Evolutionary conservation across 2,797 vertebrate genomes (phyloP), one percentile per base, ranked within the genome.

Genomic region (Dipus sagitta): DNA sequence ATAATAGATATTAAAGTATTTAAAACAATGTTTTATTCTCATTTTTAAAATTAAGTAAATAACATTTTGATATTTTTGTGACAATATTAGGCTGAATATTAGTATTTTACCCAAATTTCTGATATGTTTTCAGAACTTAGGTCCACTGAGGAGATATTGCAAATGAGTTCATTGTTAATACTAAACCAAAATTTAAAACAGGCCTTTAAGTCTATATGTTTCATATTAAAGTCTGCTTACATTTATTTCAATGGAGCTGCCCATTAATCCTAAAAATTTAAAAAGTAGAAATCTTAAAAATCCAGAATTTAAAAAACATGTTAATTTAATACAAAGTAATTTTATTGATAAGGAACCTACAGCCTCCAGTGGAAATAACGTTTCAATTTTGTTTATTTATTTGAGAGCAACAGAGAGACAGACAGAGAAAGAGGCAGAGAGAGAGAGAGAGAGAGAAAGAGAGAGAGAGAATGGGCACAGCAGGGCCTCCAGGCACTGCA

Each of bases 41-140:
- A 71, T 72, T 81, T 89, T 72, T 83, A 86, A 85, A 87, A 81
- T 58, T 1, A 76, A 91, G 12, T 70, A 84, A 12, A 5, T 75
- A 76, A 88, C 8, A 94, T 62, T 32, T 12, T 82, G 91, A 28
- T 54, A 74, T 77, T 87, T 84, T 74, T 95, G 62, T 10, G 14
- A 90, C 67, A 87, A 82, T 68, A 65, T 80, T 13, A 58, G 34
- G 84, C 84, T 72, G 87, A 93, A 52, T 94, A 10, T 1, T 6
- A 82, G 58, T 92, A 14, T 52, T 1, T 64, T 60, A 9, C 62
- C 54, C 17, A 79, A 71, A 82, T 88, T 34, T 64, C 65, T 79
- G 23, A 42, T 6, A 77, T 3, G 60, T 68, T 81, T 84, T 88
- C 24, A 92, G 38, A 96, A 87, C 10, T 90, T 47, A 60, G 58